Evolutionary conservation across 2,888 invertebrate genomes (phyloP), one percentile per base, ranked within the genome.

Genomic region (Apocheima hispidaria): DNA sequence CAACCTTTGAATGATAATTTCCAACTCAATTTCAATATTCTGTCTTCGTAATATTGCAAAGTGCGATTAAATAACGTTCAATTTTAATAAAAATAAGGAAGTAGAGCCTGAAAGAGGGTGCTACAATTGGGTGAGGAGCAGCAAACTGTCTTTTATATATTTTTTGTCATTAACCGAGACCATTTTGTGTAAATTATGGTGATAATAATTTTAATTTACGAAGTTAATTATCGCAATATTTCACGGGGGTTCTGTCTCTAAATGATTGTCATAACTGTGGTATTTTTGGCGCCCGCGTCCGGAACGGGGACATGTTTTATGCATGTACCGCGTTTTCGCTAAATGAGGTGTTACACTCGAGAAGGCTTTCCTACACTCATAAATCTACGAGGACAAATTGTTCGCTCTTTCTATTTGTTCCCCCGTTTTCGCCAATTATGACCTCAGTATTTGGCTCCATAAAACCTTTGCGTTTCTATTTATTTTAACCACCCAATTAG

Each of bases 121-220:
- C 26, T 52, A 54, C 41, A 21, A 38, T 23, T 43, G 46, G 20
- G 26, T 54, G 10, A 41, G 7, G 12, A 38, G 20, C 44, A 23
- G 51, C 43, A 46, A 57, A 57, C 26, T 41, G 56, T 48, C 10
- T 26, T 61, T 50, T 44, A 20, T 12, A 35, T 10, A 38, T 52
- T 52, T 57, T 56, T 56, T 33, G 40, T 51, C 52, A 53, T 62
- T 62, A 60, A 16, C n/a, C 7, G 12, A 2, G 52, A 48, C 36
- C 56, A 52, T 56, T 57, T 57, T 48, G 38, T 52, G 28, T 41
- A 46, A 52, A 26, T 61, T 41, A 62, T 48, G 52, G 28, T 52
- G 33, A 21, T 62, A 57, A 56, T 57, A 56, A 52, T 62, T 62
- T 56, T 52, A 62, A 52, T 52, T 55, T 56, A 36, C 46, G 4